Conservation (phyloP, 2,797 vertebrate genomes). For the Crocidura indochinensis region DNA sequence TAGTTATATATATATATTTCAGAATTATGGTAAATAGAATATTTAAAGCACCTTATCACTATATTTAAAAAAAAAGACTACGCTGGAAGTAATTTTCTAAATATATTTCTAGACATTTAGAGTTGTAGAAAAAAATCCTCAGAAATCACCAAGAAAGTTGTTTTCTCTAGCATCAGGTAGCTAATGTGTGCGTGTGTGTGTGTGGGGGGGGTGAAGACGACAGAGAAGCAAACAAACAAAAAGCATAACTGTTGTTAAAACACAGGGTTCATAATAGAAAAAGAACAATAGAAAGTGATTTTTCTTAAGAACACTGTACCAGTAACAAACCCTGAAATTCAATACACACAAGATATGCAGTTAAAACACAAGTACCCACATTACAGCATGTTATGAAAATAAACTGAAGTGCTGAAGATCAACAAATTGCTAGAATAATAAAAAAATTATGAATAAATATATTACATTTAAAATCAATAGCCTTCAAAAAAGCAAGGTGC, state of each 20-base stretch:
- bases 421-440: no score
- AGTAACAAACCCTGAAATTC: no score
- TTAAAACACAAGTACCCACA: no score
- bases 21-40: background rate
- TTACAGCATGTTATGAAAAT: no score
- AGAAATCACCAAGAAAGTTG: background rate
- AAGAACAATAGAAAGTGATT: background rate
- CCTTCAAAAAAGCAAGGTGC: background rate
- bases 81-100: background rate
- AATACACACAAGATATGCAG: no score
- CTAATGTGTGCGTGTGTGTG: background rate
- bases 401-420: no score
- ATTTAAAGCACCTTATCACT: background rate
- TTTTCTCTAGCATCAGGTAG: background rate
- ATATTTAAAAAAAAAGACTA: no score
- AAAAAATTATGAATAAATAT: no score
- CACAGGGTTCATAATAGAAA: background rate
- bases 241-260: conserved; percentile 12
- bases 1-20: background rate
- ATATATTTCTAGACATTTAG: background rate
- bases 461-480: background rate
- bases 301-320: background rate
- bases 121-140: background rate
- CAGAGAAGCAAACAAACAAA: background rate
- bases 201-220: background rate